phyloP scores from a whole-genome alignment of 2,888 invertebrate genomes.

The Heteropelma amictum region DNA sequence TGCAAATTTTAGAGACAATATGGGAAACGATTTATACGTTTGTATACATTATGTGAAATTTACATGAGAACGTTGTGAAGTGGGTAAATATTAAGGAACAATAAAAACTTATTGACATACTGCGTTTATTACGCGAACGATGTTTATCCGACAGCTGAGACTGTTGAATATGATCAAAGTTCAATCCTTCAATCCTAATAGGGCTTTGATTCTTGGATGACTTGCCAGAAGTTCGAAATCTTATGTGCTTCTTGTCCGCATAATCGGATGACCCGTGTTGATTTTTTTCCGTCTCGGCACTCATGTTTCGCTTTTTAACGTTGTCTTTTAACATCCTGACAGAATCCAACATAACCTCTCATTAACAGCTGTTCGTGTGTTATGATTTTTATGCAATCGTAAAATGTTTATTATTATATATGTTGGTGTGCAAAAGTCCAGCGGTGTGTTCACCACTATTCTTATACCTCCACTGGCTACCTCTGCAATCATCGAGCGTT shows the following conservation, averaged over 20 bases:
- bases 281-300: conserved; percentile 54
- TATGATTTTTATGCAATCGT: conserved; percentile 43
- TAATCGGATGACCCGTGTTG: conserved; percentile 50
- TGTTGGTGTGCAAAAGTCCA: conserved; percentile 16
- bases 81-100: background rate
- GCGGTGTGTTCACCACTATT: conserved; percentile 20
- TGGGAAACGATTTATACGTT: too few species aligned
- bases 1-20: background rate
- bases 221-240: conserved; percentile 61
- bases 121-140: conserved; percentile 58
- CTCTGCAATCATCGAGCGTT: conserved; percentile 4
- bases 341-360: conserved; percentile 66
- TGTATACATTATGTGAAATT: background rate
- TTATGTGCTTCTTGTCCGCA: conserved; percentile 63
- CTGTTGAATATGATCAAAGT: conserved; percentile 55
- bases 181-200: conserved; percentile 65
- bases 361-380: conserved; percentile 63
- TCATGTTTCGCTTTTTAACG: conserved; percentile 57
- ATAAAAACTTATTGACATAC: conserved; percentile 40
- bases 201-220: conserved; percentile 50
- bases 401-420: background rate
- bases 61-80: background rate
- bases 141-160: conserved; percentile 55
- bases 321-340: conserved; percentile 63
- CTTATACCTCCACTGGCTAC: conserved; percentile 5